Percentiles rank a stretch among this genome's conserved stretches.
These are phyloP conservation scores for Ophioninae sp. DNA, from an alignment of 2,888 invertebrate species.

Conservation along the genomic window DNA sequence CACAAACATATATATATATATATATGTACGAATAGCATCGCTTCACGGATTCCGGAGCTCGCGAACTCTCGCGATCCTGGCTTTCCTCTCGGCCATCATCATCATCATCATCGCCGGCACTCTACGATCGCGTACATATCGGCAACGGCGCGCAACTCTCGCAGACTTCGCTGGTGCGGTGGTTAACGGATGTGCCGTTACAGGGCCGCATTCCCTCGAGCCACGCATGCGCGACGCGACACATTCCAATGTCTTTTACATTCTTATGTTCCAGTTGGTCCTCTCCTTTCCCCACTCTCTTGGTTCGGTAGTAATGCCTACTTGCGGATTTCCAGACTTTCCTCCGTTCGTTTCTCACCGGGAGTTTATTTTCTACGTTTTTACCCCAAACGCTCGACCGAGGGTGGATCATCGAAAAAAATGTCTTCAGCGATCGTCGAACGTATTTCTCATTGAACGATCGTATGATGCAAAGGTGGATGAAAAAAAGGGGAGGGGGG, in stretches of 20 bases:
- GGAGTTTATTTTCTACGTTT: not conserved
- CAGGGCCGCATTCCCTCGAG: constrained; percentile 78
- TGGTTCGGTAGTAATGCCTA: constrained; percentile 6
- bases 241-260: constrained; percentile 79
- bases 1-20: constrained; percentile 1
- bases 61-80: constrained; percentile 47
- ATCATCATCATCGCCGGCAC: not conserved
- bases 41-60: constrained; percentile 40
- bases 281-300: constrained; percentile 54
- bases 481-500: too few species aligned
- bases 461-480: too few species aligned
- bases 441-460: not conserved
- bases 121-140: constrained; percentile 24
- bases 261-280: constrained; percentile 70
- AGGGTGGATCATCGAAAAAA: not conserved
- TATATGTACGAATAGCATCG: constrained; percentile 13
- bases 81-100: constrained; percentile 47
- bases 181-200: constrained; percentile 80
- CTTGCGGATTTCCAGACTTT: constrained; percentile 42
- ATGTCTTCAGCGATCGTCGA: not conserved
- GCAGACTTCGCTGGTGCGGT: constrained; percentile 70
- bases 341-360: constrained; percentile 9
- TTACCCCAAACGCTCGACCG: not conserved
- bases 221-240: constrained; percentile 80
- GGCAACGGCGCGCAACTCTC: constrained; percentile 56